These are phyloP conservation scores for Tenodera sinensis DNA, from an alignment of 2,888 invertebrate genomes.

Conservation along the genomic window DNA sequence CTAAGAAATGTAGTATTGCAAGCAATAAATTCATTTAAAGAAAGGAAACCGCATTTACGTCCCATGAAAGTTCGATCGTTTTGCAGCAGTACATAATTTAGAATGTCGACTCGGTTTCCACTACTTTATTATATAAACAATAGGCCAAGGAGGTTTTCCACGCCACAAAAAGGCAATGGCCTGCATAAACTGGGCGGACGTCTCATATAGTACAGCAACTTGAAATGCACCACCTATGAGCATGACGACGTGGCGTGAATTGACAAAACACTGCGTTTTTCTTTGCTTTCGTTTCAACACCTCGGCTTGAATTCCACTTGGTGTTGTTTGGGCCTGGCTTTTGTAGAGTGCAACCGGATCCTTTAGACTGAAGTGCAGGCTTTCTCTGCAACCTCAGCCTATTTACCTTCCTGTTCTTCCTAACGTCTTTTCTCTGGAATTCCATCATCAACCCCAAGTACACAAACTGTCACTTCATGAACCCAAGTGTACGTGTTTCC, in stretches of 20 bases:
- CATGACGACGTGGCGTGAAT: neutral
- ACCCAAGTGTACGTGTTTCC: no score
- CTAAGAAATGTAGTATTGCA: neutral
- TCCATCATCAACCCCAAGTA: neutral
- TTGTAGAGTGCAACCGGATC: neutral
- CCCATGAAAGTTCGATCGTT: neutral
- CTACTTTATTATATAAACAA: neutral
- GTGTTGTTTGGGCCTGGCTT: neutral
- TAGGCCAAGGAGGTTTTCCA: neutral
- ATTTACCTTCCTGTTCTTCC: neutral
- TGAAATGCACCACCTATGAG: neutral
- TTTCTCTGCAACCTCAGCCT: neutral
- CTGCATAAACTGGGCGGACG: neutral
- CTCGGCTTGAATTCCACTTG: neutral
- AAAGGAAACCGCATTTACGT: neutral
- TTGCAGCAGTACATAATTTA: neutral
- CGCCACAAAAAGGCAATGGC: neutral
- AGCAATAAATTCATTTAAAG: neutral
- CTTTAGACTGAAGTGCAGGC: neutral
- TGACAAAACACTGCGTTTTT: neutral
- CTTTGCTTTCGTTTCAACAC: neutral
- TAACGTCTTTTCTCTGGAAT: neutral
- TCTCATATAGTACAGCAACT: neutral
- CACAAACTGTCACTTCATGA: neutral
- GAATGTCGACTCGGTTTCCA: neutral